Evolutionary conservation across 2,113 vertebrate genomes (phyloP).

Genomic region (human): GRCh38 chr1:239846001-239846500

Average conservation of each 20-base stretch:
- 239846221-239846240: constrained; percentile 54
- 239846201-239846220: background rate
- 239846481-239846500: background rate
- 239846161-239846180: constrained; percentile 19
- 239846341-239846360: background rate
- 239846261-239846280: constrained; percentile 40
- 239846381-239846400: constrained; percentile 28
- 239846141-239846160: background rate
- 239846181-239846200: constrained; percentile 49
- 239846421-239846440: background rate
- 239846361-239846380: background rate
- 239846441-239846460: background rate
- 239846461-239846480: background rate
- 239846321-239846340: constrained; percentile 28
- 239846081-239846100: background rate
- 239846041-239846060: background rate
- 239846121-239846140: constrained; percentile 10
- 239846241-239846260: constrained; percentile 36
- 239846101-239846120: background rate
- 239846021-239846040: background rate
- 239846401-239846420: background rate
- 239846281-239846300: background rate
- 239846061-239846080: constrained; percentile 24
- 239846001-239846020: background rate
- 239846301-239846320: background rate